Base-by-base conservation (phyloP, 2,113 vertebrate species). In the Poeciliopsis turrubarensis region DNA sequence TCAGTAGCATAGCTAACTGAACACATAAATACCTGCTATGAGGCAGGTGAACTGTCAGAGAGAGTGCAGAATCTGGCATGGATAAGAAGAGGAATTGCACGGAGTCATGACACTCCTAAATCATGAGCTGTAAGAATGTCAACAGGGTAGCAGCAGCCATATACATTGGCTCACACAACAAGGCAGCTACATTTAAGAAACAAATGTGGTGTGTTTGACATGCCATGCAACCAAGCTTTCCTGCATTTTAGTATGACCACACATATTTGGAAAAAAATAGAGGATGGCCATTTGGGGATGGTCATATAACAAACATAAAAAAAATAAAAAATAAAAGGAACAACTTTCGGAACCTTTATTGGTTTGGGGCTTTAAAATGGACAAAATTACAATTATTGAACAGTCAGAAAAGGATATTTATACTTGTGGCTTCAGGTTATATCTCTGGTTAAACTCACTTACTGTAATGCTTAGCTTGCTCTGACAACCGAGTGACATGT, bases 11-110 rank as follows among this genome's bases (percentile, higher is more conserved):
- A 75, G 86, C 87, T 73, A 90, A 82, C 80, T 67, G 86, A 87
- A 91, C 87, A 82, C 75, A 86, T 91, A 89, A 91, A 93, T 89
- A 89, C 87, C 79, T 84, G 73, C 65, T 65, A 77, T 82, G 72
- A 70, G 78, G 76, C 87, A 88, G 84, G 75, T 89, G 77, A 84
- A 79, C 79, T 70, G 60, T 70, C 75, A 80, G 63, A 83, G 60
- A 1, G 64, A 82, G 79, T 60, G 30, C 61, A 27, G 77, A 73
- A 75, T 73, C 77, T 68, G 64, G 65, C 83, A 63, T 71, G 27
- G 75, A 60, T 29, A 72, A 81, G 67, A 79, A 78, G 86, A 91
- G 39, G 80, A 79, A 92, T 89, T 70, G 27, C 71, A 66, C 15
- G 1, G 29, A 75, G 65, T 68, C 84, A 17, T 84, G 82, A 78